phyloP scores from a whole-genome alignment of 2,888 invertebrate species.

The Drosophila maculinotata region DNA sequence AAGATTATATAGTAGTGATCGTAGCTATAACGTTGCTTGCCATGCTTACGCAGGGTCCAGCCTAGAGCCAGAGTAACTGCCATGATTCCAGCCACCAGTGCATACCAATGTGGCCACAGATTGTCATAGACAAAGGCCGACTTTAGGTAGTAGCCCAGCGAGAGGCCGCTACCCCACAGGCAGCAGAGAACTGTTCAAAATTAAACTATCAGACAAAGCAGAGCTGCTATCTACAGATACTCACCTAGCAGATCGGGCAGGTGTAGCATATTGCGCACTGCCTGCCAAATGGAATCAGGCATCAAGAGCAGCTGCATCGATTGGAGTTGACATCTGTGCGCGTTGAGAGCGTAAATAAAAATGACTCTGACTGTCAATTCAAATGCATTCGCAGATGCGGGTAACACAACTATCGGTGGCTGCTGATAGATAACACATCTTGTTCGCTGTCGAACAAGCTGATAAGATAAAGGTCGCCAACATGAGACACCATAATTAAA shows the following conservation, averaged over 20 bases:
- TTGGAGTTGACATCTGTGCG: slow-evolving; percentile 46
- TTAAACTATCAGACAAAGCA: background rate
- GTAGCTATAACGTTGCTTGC: slow-evolving; percentile 68
- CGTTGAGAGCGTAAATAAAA: slow-evolving; percentile 23
- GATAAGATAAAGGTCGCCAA: slow-evolving; percentile 46
- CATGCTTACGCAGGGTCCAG: slow-evolving; percentile 75
- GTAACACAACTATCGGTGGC: slow-evolving; percentile 7
- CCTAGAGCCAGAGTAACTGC: slow-evolving; percentile 57
- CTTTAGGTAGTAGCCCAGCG: slow-evolving; percentile 77
- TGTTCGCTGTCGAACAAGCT: slow-evolving; percentile 15
- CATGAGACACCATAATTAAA: slow-evolving; percentile 47
- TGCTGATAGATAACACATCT: slow-evolving; percentile 31
- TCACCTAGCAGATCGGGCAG: slow-evolving; percentile 65
- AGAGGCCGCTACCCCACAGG: slow-evolving; percentile 74
- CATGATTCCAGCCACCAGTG: slow-evolving; percentile 54
- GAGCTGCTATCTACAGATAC: background rate
- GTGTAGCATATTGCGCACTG: slow-evolving; percentile 49
- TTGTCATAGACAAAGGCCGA: slow-evolving; percentile 76
- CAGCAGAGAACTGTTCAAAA: slow-evolving; percentile 61
- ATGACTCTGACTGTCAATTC: slow-evolving; percentile 26
- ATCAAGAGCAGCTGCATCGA: slow-evolving; percentile 35
- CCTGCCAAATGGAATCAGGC: slow-evolving; percentile 54
- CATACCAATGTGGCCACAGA: slow-evolving; percentile 78
- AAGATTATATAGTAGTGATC: slow-evolving; percentile 81
- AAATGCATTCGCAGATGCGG: slow-evolving; percentile 36